phyloP scores from a whole-genome alignment of 2,113 vertebrate genomes.

The Silurus glanis region DNA sequence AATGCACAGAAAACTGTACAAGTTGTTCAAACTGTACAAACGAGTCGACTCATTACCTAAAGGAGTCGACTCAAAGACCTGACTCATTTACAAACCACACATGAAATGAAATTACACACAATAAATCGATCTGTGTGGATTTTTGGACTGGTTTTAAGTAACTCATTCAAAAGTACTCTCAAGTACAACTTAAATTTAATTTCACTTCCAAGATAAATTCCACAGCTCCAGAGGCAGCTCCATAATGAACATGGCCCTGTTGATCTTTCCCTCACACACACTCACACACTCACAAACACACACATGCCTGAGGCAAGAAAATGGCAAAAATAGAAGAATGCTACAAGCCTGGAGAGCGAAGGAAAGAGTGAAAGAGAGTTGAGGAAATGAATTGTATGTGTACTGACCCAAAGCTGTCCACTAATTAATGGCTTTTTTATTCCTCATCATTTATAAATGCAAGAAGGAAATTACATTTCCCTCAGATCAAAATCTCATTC shows the following conservation, averaged over 20 bases:
- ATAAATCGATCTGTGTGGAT: not conserved
- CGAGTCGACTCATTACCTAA: not conserved
- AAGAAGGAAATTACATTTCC: constrained; percentile 2
- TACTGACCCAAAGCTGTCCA: not conserved
- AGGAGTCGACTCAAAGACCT: not conserved
- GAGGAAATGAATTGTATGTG: not conserved
- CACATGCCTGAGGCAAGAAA: not conserved
- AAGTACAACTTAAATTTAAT: not conserved
- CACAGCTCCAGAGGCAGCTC: not conserved
- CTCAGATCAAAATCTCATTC: not conserved
- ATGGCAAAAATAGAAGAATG: not conserved
- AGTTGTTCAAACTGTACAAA: not conserved
- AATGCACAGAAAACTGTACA: no score
- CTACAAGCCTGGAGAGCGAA: constrained; percentile 1
- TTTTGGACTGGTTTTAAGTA: not conserved
- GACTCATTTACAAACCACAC: not conserved
- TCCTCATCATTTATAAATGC: not conserved
- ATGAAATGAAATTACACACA: not conserved
- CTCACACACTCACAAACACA: not conserved
- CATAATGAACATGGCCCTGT: not conserved
- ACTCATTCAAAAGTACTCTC: not conserved
- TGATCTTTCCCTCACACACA: not conserved
- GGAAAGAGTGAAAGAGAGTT: not conserved
- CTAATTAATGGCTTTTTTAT: not conserved
- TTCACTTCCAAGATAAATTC: not conserved